Base-by-base conservation (phyloP, 2,888 invertebrate species). In the Drosophila formosana region DNA sequence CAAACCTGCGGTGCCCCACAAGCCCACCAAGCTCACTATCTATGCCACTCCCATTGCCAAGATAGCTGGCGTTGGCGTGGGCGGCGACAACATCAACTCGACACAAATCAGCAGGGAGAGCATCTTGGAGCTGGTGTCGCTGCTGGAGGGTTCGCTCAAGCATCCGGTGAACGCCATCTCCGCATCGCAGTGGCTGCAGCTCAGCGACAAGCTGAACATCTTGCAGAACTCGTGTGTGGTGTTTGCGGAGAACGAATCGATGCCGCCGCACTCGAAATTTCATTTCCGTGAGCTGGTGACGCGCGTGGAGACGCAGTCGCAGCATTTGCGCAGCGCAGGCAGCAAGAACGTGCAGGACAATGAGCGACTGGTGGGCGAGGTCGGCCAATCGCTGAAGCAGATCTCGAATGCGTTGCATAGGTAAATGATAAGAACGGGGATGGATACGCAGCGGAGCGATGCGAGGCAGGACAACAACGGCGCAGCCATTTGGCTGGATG, bases 191-290 rank as follows among this genome's bases (percentile, higher is more conserved):
- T 96, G 96, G 95, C 93, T 96, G 66, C 96, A 96, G 82, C 92
- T 97, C 28, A 96, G 96, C 11, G 96, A 97, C 88, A 96, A 96
- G 91, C 95, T 97, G 53, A 96, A 97, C 80, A 94, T 96, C 77
- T 94, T 98, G 85, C 96, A 97, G 89, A 95, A 95, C 23, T 95
- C 96, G 77, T 98, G 98, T 93, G 95, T 95, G 85, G 95, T 95
- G 80, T 97, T 96, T 88, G 96, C 97, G 13, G 98, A 98, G 82
- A 94, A 94, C 75, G 95, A 94, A 66, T 93, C 94, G 13, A 95
- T 96, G 88, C 96, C 97, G 9, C 96, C 97, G 18, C 97, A 97
- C 90, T 95, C 96, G 53, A 96, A 98, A 89, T 97, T 98, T 92
- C 96, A 97, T 85, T 96, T 97, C 90, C 95, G 97, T 45, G 96